Percentiles rank a stretch among this genome's conserved stretches.
Conservation (phyloP, 2,888 invertebrate genomes). For the Polylopha cassiicola region DNA sequence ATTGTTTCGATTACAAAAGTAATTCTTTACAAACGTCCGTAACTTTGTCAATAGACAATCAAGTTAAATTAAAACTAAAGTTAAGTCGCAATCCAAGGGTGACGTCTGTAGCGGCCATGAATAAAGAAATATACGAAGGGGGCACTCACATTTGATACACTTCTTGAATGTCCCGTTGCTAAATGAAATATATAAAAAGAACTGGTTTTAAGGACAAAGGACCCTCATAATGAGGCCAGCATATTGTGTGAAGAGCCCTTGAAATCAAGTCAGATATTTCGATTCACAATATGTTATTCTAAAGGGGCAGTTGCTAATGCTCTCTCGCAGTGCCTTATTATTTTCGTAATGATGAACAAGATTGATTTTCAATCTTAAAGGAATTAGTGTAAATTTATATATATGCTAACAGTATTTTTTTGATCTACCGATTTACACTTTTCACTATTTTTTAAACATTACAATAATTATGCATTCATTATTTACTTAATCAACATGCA, state of each 20-base stretch:
- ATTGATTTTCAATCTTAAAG: no score
- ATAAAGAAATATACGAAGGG: constrained; percentile 57
- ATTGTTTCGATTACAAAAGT: constrained; percentile 16
- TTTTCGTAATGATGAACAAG: no score
- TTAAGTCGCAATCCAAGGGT: constrained; percentile 48
- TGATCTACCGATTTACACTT: no score
- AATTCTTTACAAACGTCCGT: not conserved
- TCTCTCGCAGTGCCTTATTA: no score
- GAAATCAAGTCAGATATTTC: constrained; percentile 54
- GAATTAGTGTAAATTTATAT: no score
- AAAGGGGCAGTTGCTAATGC: constrained; percentile 46
- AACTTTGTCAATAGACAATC: constrained; percentile 41
- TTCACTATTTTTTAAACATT: no score
- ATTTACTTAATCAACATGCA: no score
- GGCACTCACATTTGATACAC: constrained; percentile 73
- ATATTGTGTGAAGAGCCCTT: constrained; percentile 71
- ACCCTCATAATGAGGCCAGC: constrained; percentile 74
- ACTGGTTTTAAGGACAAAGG: constrained; percentile 76
- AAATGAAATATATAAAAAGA: constrained; percentile 58
- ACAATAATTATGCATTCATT: no score
- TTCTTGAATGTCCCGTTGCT: constrained; percentile 65
- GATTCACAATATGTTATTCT: constrained; percentile 65
- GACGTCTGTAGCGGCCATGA: constrained; percentile 58
- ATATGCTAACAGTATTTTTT: no score
- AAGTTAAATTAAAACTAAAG: constrained; percentile 61